Evolutionary conservation across 2,797 vertebrate species (phyloP).

Genomic region (Ficedula albicollis): DNA sequence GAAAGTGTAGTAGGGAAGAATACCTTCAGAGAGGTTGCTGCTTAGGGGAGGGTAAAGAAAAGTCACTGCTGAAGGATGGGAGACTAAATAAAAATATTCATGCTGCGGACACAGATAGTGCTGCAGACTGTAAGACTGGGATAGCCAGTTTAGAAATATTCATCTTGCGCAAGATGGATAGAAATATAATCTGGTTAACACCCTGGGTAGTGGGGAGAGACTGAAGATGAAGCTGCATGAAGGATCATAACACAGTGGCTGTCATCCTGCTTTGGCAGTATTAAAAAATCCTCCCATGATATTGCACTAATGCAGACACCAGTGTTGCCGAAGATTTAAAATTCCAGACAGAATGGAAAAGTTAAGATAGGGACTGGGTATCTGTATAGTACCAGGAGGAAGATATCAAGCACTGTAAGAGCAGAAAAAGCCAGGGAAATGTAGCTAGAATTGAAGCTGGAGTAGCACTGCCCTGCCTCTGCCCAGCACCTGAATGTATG

Average conservation of each 20-base stretch:
- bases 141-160: conserved; percentile 63
- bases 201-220: conserved; percentile 59
- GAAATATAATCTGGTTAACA: conserved; percentile 75
- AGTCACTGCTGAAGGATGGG: conserved; percentile 16
- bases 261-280: background rate
- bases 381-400: background rate
- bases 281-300: conserved; percentile 1
- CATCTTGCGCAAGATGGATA: conserved; percentile 53
- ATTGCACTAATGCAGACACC: background rate
- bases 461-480: background rate
- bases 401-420: background rate
- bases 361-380: background rate
- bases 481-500: background rate
- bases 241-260: conserved; percentile 29
- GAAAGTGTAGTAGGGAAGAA: background rate
- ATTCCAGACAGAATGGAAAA: background rate
- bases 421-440: background rate
- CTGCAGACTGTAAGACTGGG: conserved; percentile 54
- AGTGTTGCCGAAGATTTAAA: background rate
- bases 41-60: conserved; percentile 28
- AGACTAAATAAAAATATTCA: conserved; percentile 64
- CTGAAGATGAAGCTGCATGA: conserved; percentile 48
- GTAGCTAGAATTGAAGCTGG: background rate
- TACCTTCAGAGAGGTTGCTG: background rate
- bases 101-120: conserved; percentile 56